Evolutionary conservation across 2,888 invertebrate species (phyloP).

Genomic region (Anorthoa munda): DNA sequence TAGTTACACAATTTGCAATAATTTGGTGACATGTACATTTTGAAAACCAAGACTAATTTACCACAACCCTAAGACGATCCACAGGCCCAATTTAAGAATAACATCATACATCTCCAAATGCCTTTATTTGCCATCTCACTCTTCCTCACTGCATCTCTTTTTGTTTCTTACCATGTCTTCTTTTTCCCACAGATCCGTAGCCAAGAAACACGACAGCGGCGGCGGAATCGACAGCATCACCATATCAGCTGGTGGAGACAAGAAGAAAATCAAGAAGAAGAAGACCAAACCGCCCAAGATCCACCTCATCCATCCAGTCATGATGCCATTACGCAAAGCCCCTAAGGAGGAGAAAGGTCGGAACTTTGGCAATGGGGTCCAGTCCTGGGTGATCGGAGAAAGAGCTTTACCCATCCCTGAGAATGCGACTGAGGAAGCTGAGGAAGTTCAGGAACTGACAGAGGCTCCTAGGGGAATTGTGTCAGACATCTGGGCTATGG

Average conservation of each 20-base stretch:
- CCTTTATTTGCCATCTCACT: background rate
- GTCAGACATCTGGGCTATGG: slow-evolving; percentile 79
- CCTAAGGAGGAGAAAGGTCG: slow-evolving; percentile 84
- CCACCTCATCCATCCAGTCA: slow-evolving; percentile 82
- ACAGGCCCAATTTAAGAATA: too few species aligned
- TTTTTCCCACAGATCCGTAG: slow-evolving; percentile 74
- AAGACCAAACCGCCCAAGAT: slow-evolving; percentile 84
- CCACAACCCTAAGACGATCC: too few species aligned
- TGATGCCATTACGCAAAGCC: slow-evolving; percentile 74
- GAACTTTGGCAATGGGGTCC: slow-evolving; percentile 76
- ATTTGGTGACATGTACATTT: too few species aligned
- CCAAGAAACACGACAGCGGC: slow-evolving; percentile 78
- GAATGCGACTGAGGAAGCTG: slow-evolving; percentile 36
- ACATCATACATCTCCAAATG: too few species aligned
- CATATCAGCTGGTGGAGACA: slow-evolving; percentile 78
- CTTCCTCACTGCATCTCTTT: background rate
- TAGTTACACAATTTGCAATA: too few species aligned
- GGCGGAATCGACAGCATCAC: slow-evolving; percentile 86
- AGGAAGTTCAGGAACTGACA: slow-evolving; percentile 3
- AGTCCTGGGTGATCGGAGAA: slow-evolving; percentile 84
- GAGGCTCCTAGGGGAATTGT: slow-evolving; percentile 73
- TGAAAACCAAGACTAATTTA: too few species aligned
- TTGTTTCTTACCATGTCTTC: background rate
- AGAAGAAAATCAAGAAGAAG: slow-evolving; percentile 85
- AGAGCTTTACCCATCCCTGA: slow-evolving; percentile 42